phyloP scores from a whole-genome alignment of 2,797 vertebrate species.

The Urosaurus nigricauda region DNA sequence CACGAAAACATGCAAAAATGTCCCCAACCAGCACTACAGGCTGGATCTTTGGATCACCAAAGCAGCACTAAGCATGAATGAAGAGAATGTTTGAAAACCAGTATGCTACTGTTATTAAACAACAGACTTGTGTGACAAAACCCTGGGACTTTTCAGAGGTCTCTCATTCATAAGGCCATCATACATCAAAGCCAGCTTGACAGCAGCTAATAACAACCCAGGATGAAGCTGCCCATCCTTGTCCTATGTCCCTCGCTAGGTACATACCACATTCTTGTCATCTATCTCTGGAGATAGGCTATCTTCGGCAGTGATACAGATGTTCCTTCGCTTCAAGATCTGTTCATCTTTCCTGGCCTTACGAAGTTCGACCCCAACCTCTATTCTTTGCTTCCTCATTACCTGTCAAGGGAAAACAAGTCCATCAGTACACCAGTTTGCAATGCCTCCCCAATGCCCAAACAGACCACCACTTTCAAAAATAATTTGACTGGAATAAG shows the following conservation, averaged over 20 bases:
- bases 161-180: too few relatives aligned
- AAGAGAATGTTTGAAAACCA: too few relatives aligned
- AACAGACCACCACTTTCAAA: background rate
- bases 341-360: constrained; percentile 89
- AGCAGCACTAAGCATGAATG: too few relatives aligned
- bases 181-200: too few relatives aligned
- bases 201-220: too few relatives aligned
- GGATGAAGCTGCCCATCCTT: too few relatives aligned
- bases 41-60: too few relatives aligned
- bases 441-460: background rate
- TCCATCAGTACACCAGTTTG: background rate
- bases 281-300: background rate
- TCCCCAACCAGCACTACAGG: too few relatives aligned
- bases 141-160: background rate
- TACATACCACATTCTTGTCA: constrained; percentile 15
- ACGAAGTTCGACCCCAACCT: constrained; percentile 83
- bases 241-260: background rate
- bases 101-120: too few relatives aligned
- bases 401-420: constrained; percentile 71
- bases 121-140: too few relatives aligned
- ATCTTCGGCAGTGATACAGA: constrained; percentile 61
- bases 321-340: constrained; percentile 87
- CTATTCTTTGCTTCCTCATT: constrained; percentile 83
- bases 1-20: too few relatives aligned
- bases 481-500: background rate